Base-by-base conservation (phyloP, 2,113 vertebrate species). In the Litocranius walleri region DNA sequence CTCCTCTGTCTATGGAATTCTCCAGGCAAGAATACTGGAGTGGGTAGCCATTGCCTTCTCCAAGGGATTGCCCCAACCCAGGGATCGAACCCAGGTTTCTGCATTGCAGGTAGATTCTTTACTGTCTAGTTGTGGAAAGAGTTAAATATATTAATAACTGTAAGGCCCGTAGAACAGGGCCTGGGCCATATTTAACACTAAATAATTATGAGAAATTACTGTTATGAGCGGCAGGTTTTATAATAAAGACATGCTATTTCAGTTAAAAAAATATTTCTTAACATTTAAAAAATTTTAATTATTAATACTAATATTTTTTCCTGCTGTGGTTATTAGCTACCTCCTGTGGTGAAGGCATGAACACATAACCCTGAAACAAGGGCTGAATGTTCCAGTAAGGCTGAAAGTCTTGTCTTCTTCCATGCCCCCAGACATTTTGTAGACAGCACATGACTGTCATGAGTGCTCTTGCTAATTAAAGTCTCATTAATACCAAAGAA, bases 401-500 rank as follows among this genome's bases (percentile, higher is more conserved):
- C 48, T 77, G 59, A 77, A 90, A 90, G 16, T 84, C 59, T 67
- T 92, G 6, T 48, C 56, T 7, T 78, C 36, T 89, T 56, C 56
- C 14, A 62, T 61, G 52, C 6, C 52, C 86, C 45, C n/a, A 91
- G 81, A 88, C 25, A 48, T 67, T 80, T 61, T 96, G 83, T 91
- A 57, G 62, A 61, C 43, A 90, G 30, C 83, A 83, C 86, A 77
- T 91, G 96, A 96, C 29, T 33, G 23, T 93, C 94, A 97, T 59
- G 94, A 94, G 94, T 33, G 21, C 62, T 57, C 50, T 78, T 78
- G 84, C 30, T 95, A 91, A 94, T 96, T 90, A 81, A 94, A 94
- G 84, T 89, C 71, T 56, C 71, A 83, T 85, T 74, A 67, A 61
- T 45, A 82, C 33, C 82, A 52, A 67, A 74, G 78, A 94, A 45